Evolutionary conservation across 2,113 vertebrate species (phyloP).

Genomic region (Heterocephalus glaber): DNA sequence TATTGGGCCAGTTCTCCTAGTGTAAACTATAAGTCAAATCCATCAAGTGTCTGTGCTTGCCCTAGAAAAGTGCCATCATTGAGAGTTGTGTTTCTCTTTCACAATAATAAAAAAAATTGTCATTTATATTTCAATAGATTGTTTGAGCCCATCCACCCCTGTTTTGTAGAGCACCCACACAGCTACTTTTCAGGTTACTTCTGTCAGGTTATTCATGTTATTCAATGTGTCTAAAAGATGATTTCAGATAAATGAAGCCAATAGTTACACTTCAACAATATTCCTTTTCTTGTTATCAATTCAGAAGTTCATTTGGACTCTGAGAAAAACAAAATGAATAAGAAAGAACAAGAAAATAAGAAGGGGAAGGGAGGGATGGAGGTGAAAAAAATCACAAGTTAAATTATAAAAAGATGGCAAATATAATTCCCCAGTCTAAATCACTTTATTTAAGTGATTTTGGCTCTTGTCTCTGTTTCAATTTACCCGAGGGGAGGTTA

Average conservation of each 20-base stretch:
- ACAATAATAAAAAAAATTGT: not conserved
- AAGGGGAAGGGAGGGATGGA: not conserved
- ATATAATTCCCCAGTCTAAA: not conserved
- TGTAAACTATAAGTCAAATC: not conserved
- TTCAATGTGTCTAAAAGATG: not conserved
- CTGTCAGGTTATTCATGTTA: not conserved
- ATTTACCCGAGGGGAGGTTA: not conserved
- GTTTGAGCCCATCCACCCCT: accelerated
- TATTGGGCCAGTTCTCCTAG: not conserved
- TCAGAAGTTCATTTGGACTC: not conserved
- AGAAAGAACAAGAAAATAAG: not conserved
- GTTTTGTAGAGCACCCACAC: not conserved
- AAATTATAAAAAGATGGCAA: conserved; percentile 13
- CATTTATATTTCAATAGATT: not conserved
- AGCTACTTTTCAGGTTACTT: not conserved
- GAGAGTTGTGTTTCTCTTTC: not conserved
- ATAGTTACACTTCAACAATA: not conserved
- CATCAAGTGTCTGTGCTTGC: not conserved
- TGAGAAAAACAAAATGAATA: not conserved
- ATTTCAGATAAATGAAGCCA: not conserved
- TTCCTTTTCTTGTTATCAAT: not conserved
- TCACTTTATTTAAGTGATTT: not conserved
- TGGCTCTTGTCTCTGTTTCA: not conserved
- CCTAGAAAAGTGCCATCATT: not conserved
- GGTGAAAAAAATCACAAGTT: not conserved